Conservation (phyloP, 2,888 invertebrate genomes). For the Heliconius ethilla region DNA sequence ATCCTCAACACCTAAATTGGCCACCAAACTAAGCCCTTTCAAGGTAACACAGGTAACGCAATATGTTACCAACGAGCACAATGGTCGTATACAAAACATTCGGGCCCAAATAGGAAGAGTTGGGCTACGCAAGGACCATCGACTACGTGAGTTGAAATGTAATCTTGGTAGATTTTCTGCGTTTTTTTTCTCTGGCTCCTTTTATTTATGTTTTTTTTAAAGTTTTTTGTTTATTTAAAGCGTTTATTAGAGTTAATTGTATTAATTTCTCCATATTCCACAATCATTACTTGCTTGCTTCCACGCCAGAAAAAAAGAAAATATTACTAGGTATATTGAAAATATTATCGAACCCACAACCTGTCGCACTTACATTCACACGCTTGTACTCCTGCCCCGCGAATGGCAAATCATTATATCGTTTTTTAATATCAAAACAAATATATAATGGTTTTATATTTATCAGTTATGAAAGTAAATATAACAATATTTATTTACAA, state of each 20-base stretch:
- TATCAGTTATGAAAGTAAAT: background rate
- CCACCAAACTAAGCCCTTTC: slow-evolving; percentile 24
- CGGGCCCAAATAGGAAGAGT: slow-evolving; percentile 4
- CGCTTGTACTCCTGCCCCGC: too few relatives aligned
- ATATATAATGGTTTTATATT: too few relatives aligned
- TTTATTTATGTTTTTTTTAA: background rate
- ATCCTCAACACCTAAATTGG: slow-evolving; percentile 13
- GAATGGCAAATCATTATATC: background rate
- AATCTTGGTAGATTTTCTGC: background rate
- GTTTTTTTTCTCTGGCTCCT: background rate
- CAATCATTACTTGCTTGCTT: too few relatives aligned
- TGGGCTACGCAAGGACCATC: slow-evolving; percentile 17
- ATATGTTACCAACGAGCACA: slow-evolving; percentile 31
- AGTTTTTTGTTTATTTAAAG: background rate
- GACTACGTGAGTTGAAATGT: slow-evolving; percentile 23
- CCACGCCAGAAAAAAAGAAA: too few relatives aligned
- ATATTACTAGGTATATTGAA: too few relatives aligned
- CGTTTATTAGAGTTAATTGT: background rate
- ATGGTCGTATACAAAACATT: slow-evolving; percentile 21
- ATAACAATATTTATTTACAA: background rate
- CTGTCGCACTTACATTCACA: too few relatives aligned
- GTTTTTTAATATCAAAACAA: background rate
- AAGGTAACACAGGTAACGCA: slow-evolving; percentile 24
- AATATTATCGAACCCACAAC: too few relatives aligned
- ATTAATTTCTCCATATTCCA: background rate